These are phyloP conservation scores for Campylomormyrus tamandua DNA, from an alignment of 2,113 vertebrate genomes.

Conservation along the genomic window DNA sequence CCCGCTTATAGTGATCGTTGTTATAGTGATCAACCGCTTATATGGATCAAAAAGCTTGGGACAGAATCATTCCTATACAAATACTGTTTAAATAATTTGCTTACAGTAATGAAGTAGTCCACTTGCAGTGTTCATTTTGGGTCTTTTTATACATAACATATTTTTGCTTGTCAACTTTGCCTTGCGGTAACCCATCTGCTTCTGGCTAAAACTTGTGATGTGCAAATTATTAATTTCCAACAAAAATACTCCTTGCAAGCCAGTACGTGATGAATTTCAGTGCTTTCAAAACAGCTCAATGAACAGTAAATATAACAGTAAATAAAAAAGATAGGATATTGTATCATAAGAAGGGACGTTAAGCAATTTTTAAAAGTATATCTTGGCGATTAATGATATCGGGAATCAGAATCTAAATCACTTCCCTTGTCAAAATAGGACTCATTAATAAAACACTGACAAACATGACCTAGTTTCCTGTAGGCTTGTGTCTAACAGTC, in stretches of 20 bases:
- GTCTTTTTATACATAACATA: too few species aligned
- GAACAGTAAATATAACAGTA: neutral
- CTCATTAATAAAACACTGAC: conserved; percentile 25
- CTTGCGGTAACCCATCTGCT: too few species aligned
- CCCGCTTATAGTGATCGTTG: too few species aligned
- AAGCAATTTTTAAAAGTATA: neutral
- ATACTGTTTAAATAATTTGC: too few species aligned
- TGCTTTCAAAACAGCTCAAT: neutral
- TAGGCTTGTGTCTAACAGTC: neutral
- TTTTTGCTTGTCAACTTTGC: too few species aligned
- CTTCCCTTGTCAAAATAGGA: neutral
- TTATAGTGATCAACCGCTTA: too few species aligned
- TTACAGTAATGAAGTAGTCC: too few species aligned
- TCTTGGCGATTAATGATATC: neutral
- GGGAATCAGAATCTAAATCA: neutral
- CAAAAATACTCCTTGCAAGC: neutral
- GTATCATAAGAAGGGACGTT: neutral
- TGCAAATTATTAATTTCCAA: neutral
- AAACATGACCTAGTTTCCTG: conserved; percentile 24
- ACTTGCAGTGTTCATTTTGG: too few species aligned
- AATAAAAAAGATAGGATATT: neutral
- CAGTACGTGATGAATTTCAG: neutral
- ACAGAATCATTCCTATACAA: too few species aligned
- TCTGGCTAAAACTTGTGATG: neutral
- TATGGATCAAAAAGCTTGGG: too few species aligned